phyloP scores from a whole-genome alignment of 1,140 invertebrate species.

The Ceratina japonica region DNA sequence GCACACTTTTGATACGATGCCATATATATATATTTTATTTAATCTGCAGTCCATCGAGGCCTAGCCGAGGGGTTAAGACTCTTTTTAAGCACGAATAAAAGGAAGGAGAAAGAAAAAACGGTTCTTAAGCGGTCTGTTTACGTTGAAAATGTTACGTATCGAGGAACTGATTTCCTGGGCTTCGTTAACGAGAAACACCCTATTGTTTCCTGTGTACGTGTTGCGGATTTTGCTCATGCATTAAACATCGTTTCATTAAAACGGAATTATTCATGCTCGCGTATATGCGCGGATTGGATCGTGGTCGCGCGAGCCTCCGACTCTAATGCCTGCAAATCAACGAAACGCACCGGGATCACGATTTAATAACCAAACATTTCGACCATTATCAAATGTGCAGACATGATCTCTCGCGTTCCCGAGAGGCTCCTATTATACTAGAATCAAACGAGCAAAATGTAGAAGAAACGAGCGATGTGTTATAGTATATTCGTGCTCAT shows the following conservation, averaged over 20 bases:
- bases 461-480: too few species aligned
- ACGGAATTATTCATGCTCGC: slow-evolving; percentile 26
- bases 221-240: slow-evolving; percentile 12
- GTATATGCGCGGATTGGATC: neutral
- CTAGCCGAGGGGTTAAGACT: neutral
- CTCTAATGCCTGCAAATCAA: slow-evolving; percentile 7
- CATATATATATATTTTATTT: too few species aligned
- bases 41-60: too few species aligned
- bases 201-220: slow-evolving; percentile 1
- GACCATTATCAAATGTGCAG: too few species aligned
- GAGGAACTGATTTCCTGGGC: slow-evolving; percentile 15
- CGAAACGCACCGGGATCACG: neutral
- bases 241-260: slow-evolving; percentile 12
- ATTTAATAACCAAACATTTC: too few species aligned
- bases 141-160: slow-evolving; percentile 8
- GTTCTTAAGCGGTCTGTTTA: slow-evolving; percentile 19
- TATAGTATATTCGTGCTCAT: too few species aligned
- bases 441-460: too few species aligned
- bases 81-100: neutral
- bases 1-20: too few species aligned
- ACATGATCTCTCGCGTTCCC: too few species aligned
- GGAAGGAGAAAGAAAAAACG: neutral
- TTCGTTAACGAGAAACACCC: slow-evolving; percentile 25
- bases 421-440: too few species aligned
- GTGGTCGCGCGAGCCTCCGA: neutral